A percentile compares a stretch with the other conserved stretches of the same genome.
Evolutionary conservation across 1,140 invertebrate genomes (phyloP).

Genomic region (Agrypnia vestita): DNA sequence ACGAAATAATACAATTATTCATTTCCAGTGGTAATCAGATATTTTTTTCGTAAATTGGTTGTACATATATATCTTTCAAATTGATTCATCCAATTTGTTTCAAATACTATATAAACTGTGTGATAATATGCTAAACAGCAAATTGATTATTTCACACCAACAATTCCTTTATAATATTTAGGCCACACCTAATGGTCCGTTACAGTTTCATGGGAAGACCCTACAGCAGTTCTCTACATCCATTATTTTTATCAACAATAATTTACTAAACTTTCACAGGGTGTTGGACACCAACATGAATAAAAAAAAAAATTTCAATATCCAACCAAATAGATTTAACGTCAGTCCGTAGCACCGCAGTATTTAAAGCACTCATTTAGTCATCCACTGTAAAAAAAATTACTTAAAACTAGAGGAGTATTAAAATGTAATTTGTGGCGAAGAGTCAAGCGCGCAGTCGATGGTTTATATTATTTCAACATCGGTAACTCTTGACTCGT

Average conservation of each 20-base stretch:
- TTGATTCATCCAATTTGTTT: too few relatives aligned
- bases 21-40: too few relatives aligned
- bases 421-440: background rate
- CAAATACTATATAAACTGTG: too few relatives aligned
- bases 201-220: background rate
- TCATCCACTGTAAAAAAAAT: background rate
- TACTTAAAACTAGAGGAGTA: background rate
- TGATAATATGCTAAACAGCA: background rate
- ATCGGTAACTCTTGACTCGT: background rate
- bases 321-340: background rate
- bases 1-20: too few relatives aligned
- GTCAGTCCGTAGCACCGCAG: slow-evolving; percentile 35
- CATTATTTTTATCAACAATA: background rate
- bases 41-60: too few relatives aligned
- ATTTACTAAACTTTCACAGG: background rate
- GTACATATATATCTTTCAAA: too few relatives aligned
- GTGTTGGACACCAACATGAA: background rate
- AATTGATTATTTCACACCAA: slow-evolving; percentile 20
- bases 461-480: background rate
- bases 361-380: slow-evolving; percentile 21
- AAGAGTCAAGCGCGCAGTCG: background rate
- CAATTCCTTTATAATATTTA: slow-evolving; percentile 2
- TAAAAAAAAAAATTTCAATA: background rate
- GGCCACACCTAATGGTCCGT: background rate
- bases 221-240: background rate